Evolutionary conservation across 2,113 vertebrate species (phyloP).

Genomic region (Falcunculus frontatus): DNA sequence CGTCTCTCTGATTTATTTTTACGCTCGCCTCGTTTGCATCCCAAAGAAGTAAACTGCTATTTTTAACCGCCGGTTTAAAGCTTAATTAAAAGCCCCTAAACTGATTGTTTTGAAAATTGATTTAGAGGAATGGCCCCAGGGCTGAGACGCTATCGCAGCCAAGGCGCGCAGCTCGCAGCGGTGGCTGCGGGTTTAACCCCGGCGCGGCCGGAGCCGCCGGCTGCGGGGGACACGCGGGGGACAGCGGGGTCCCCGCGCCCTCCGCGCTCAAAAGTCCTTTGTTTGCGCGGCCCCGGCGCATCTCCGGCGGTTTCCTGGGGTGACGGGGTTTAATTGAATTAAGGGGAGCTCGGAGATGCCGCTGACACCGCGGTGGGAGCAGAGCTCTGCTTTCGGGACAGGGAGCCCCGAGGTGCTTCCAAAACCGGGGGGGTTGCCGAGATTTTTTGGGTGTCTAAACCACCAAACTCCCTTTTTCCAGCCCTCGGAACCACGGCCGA

Average conservation of each 20-base stretch:
- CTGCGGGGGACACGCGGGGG: not conserved
- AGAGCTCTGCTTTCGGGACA: not conserved
- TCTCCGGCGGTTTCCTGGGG: conserved; percentile 43
- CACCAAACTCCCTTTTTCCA: not conserved
- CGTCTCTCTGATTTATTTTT: conserved; percentile 54
- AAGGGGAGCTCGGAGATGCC: not conserved
- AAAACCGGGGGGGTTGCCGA: too few species aligned
- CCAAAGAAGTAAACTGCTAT: conserved; percentile 64
- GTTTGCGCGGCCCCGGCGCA: conserved; percentile 6
- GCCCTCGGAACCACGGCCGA: not conserved
- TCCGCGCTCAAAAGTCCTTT: conserved; percentile 36
- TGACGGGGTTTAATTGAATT: conserved; percentile 40
- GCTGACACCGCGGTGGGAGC: not conserved
- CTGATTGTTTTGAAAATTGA: conserved; percentile 68
- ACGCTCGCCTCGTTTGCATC: conserved; percentile 56
- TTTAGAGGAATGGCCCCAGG: conserved; percentile 59
- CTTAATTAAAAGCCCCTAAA: conserved; percentile 68
- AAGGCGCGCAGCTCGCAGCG: not conserved
- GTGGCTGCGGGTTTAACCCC: conserved; percentile 35
- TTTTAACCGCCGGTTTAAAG: conserved; percentile 63
- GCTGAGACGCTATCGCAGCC: conserved; percentile 42
- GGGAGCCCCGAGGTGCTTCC: not conserved
- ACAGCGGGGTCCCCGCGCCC: not conserved
- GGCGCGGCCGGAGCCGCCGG: not conserved
- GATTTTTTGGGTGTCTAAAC: not conserved